Percentiles rank a stretch among this genome's conserved stretches.
Evolutionary conservation across 2,113 vertebrate genomes (phyloP).

Genomic region (Misgurnus mizolepis): DNA sequence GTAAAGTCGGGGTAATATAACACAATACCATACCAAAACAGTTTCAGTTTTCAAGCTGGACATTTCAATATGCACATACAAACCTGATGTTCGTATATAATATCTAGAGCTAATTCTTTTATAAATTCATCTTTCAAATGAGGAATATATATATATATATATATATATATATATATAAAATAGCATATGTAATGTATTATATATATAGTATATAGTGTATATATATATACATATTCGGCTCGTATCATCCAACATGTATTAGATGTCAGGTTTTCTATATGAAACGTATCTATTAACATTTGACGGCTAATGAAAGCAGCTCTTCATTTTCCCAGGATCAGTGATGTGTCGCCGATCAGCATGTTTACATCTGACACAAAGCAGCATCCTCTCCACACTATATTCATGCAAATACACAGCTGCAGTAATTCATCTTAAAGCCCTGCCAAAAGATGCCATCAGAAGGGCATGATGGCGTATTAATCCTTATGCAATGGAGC

Average conservation of each 20-base stretch:
- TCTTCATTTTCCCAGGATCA: constrained; percentile 12
- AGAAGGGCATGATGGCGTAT: constrained; percentile 9
- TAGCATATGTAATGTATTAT: too few species aligned
- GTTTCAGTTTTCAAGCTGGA: too few species aligned
- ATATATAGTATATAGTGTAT: too few species aligned
- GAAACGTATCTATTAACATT: constrained; percentile 18
- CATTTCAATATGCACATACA: too few species aligned
- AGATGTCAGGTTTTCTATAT: background rate
- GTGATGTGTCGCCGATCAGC: constrained; percentile 17
- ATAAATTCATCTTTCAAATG: constrained; percentile 6
- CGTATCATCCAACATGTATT: background rate
- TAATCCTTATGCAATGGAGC: constrained; percentile 31
- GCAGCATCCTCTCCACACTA: constrained; percentile 4
- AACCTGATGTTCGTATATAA: background rate
- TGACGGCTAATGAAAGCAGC: constrained; percentile 27
- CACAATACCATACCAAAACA: too few species aligned
- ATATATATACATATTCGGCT: background rate
- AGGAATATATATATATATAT: background rate
- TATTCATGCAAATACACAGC: constrained; percentile 28
- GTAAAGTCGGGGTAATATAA: background rate
- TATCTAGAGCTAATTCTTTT: background rate
- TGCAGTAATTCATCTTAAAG: constrained; percentile 25
- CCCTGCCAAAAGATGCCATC: constrained; percentile 13
- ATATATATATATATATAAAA: too few species aligned
- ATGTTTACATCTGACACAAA: constrained; percentile 24